Percentiles rank a stretch among this genome's conserved stretches.
These are phyloP conservation scores for Sthenelais limicola DNA, from an alignment of 2,888 invertebrate genomes.

Conservation along the genomic window DNA sequence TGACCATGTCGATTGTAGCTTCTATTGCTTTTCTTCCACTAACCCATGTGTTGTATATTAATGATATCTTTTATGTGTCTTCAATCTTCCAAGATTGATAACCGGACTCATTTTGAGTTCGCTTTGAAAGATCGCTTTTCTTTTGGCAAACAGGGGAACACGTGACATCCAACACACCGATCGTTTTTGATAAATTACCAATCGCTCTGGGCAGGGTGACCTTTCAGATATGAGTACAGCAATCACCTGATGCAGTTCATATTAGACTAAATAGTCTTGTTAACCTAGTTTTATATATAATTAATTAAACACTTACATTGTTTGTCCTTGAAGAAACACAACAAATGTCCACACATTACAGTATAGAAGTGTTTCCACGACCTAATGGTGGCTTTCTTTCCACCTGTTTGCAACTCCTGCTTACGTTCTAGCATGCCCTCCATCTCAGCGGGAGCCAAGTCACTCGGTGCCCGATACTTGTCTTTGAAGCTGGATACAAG, in stretches of 20 bases:
- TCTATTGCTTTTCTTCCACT: too few relatives aligned
- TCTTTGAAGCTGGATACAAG: constrained; percentile 55
- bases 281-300: too few relatives aligned
- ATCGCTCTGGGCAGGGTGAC: too few relatives aligned
- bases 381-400: constrained; percentile 93
- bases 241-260: too few relatives aligned
- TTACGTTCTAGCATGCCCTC: constrained; percentile 94
- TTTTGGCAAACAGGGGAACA: too few relatives aligned
- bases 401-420: constrained; percentile 93
- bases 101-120: neutral
- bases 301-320: too few relatives aligned
- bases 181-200: too few relatives aligned
- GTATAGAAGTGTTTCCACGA: constrained; percentile 97
- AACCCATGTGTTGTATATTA: neutral
- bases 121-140: too few relatives aligned
- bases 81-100: neutral
- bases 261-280: too few relatives aligned
- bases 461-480: constrained; percentile 60
- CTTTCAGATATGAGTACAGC: too few relatives aligned
- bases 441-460: constrained; percentile 90
- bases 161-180: too few relatives aligned
- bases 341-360: constrained; percentile 94
- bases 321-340: constrained; percentile 98
- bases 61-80: neutral
- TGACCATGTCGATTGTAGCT: too few relatives aligned